Conservation (phyloP, 2,888 invertebrate genomes). For the Pachycephus smyrnensis region DNA sequence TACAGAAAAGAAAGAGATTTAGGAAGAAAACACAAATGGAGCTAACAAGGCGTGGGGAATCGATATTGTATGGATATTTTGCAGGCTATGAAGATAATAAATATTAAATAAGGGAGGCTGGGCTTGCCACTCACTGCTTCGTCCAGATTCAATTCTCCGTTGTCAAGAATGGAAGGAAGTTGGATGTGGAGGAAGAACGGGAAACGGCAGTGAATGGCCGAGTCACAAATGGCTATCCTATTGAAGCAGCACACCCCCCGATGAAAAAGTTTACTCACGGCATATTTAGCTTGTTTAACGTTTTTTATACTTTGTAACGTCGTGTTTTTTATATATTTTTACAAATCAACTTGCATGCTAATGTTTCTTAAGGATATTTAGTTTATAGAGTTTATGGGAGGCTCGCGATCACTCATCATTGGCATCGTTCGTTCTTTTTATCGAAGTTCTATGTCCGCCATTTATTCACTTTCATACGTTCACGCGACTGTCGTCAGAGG, state of each 20-base stretch:
- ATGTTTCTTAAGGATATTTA: constrained; percentile 11
- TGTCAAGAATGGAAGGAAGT: not conserved
- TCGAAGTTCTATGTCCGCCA: not conserved
- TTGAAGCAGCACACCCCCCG: not conserved
- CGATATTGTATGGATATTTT: constrained; percentile 46
- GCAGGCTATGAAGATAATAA: constrained; percentile 42
- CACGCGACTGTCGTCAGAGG: not conserved
- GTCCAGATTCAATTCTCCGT: not conserved
- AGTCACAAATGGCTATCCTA: constrained; percentile 17
- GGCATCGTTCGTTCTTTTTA: not conserved
- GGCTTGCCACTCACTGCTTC: not conserved
- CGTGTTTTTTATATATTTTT: constrained; percentile 44
- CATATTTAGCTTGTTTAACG: constrained; percentile 41
- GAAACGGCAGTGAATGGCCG: constrained; percentile 15
- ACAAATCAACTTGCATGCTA: constrained; percentile 29
- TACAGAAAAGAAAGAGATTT: constrained; percentile 22
- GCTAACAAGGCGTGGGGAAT: constrained; percentile 23
- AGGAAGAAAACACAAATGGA: constrained; percentile 33
- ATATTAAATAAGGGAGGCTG: constrained; percentile 9
- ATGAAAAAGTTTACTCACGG: constrained; percentile 27
- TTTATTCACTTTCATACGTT: not conserved
- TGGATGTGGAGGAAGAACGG: constrained; percentile 21
- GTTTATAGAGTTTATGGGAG: constrained; percentile 9
- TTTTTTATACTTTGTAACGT: constrained; percentile 37
- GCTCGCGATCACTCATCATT: not conserved